phyloP scores from a whole-genome alignment of 2,113 vertebrate species.

The Charina bottae region DNA sequence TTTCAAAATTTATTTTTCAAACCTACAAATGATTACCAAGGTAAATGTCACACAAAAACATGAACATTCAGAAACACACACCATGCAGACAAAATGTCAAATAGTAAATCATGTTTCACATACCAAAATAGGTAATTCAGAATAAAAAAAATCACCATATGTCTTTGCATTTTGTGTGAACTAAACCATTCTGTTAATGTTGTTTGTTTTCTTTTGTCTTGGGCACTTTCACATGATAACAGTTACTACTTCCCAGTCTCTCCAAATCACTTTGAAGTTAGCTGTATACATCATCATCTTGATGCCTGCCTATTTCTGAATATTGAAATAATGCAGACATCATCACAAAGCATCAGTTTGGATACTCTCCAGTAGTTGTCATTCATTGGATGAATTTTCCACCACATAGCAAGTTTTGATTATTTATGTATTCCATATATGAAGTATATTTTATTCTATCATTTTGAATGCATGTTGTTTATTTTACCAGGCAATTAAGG shows the following conservation, averaged over 20 bases:
- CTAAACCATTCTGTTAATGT: background rate
- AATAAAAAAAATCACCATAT: background rate
- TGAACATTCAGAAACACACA: background rate
- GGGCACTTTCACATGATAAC: background rate
- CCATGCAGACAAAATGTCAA: background rate
- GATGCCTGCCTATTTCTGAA: background rate
- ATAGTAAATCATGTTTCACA: background rate
- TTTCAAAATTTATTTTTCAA: background rate
- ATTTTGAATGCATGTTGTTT: background rate
- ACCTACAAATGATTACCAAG: constrained; percentile 1
- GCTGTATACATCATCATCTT: background rate
- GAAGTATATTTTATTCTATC: background rate
- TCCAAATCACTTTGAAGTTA: background rate
- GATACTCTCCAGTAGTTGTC: background rate
- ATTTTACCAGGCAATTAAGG: background rate
- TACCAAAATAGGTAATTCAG: background rate
- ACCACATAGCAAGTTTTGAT: background rate
- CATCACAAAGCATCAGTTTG: background rate
- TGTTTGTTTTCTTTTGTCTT: background rate
- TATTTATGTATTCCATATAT: background rate
- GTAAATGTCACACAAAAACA: background rate
- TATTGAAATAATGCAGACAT: background rate
- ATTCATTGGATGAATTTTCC: background rate
- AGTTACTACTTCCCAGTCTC: background rate
- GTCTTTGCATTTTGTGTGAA: background rate